Evolutionary conservation across 2,888 invertebrate species (phyloP), one percentile per base, ranked within the genome.

Genomic region (Celastrina argiolus): DNA sequence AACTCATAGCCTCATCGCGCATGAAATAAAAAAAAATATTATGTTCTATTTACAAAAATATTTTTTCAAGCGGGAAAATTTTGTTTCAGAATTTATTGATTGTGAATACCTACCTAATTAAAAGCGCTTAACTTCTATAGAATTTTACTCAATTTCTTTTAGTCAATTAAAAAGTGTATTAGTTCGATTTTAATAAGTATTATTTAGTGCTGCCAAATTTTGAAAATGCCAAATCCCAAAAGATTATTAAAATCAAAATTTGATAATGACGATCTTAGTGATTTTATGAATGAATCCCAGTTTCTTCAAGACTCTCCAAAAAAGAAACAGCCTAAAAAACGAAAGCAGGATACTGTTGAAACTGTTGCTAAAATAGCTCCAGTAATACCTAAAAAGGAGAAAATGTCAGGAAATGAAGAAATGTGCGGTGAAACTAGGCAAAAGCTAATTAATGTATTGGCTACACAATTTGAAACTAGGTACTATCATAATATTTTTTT

Each of bases 361-460:
- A 81, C 83, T 68, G 80, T 77, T 36, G 12, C 10, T 51, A 77
- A 80, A 70, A 72, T 75, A 67, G 71, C 80, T 73, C 76, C 79
- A 71, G 71, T 72, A 41, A 76, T 71, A 71, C 71, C 74, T 10
- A 88, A 85, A 72, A 85, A 84, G 71, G 81, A 78, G 68, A 86
- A 83, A 72, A 68, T 73, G 31, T 78, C 82, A 63, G 71, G 75
- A 10, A 76, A 72, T 71, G 70, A 76, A 45, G 80, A 81, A 73
- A 73, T 75, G 56, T 78, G 79, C 70, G 80, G 82, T 71, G 81
- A 83, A 69, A 77, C 81, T 1, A 77, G 81, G 14, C 81, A 84
- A 69, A 88, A 87, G 75, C 74, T 87, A 69, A 68, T 85, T 41
- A 78, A 83, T 75, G 79, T 83, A 8, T 82, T 84, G 78, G 78